phyloP scores from a whole-genome alignment of 2,113 vertebrate species.

The Dryoscopus gambensis region DNA sequence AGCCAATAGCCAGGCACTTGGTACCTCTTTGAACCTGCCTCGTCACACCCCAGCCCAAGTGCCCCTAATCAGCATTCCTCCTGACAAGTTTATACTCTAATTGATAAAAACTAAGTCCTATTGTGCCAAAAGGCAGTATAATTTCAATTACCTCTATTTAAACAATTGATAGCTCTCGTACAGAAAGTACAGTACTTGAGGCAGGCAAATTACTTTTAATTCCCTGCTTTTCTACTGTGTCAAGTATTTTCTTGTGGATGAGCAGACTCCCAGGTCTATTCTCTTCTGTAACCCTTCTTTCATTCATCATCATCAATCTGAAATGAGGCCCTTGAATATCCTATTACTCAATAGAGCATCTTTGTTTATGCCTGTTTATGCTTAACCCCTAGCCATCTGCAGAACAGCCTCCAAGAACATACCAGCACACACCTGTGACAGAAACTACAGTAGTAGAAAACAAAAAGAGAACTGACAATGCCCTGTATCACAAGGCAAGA shows the following conservation, averaged over 20 bases:
- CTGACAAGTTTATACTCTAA: constrained; percentile 74
- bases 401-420: neutral
- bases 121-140: constrained; percentile 80
- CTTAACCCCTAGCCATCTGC: neutral
- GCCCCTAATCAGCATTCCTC: constrained; percentile 77
- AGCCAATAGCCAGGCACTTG: neutral
- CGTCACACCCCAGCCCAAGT: neutral
- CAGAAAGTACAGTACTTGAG: neutral
- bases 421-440: neutral
- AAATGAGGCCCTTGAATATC: neutral
- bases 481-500: neutral
- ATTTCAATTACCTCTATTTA: constrained; percentile 80
- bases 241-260: constrained; percentile 24
- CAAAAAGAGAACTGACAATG: neutral
- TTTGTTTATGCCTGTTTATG: neutral
- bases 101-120: constrained; percentile 78
- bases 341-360: neutral
- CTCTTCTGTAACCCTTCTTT: neutral
- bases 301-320: neutral
- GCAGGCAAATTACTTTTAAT: neutral
- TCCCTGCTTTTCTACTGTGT: neutral
- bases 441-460: neutral
- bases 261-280: neutral
- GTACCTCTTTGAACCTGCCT: neutral
- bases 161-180: constrained; percentile 67